Evolutionary conservation across 2,888 invertebrate genomes (phyloP).

Genomic region (Meandrusa payeni): DNA sequence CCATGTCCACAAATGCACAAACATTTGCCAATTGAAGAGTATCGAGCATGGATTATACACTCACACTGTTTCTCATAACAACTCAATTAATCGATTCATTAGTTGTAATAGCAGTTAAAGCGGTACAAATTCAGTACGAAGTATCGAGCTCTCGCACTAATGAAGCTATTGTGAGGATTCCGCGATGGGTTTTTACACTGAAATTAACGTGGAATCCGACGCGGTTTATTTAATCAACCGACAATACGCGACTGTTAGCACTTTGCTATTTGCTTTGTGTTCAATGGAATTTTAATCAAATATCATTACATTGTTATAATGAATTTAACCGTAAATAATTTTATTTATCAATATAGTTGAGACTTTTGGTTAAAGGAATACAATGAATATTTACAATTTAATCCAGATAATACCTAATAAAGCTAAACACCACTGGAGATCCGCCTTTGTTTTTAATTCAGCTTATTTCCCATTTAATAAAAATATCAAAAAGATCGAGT

Average conservation of each 20-base stretch:
- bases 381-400: too few relatives aligned
- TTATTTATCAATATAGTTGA: too few relatives aligned
- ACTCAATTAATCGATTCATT: conserved; percentile 37
- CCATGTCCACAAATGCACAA: too few relatives aligned
- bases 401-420: too few relatives aligned
- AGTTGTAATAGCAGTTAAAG: conserved; percentile 46
- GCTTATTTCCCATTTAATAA: too few relatives aligned
- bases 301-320: too few relatives aligned
- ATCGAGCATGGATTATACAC: background rate
- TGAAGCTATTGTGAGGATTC: conserved; percentile 36
- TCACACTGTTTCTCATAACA: background rate
- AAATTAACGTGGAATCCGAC: conserved; percentile 34
- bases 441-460: too few relatives aligned
- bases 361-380: too few relatives aligned
- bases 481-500: too few relatives aligned
- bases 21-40: background rate
- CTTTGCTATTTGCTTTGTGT: conserved; percentile 17
- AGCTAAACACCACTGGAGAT: too few relatives aligned
- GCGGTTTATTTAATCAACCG: conserved; percentile 43
- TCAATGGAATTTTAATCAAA: too few relatives aligned
- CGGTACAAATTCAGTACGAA: conserved; percentile 27
- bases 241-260: background rate
- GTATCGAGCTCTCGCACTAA: conserved; percentile 29
- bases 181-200: conserved; percentile 32
- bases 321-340: too few relatives aligned